phyloP scores from a whole-genome alignment of 1,140 invertebrate species.

The Latrodectus geometricus region DNA sequence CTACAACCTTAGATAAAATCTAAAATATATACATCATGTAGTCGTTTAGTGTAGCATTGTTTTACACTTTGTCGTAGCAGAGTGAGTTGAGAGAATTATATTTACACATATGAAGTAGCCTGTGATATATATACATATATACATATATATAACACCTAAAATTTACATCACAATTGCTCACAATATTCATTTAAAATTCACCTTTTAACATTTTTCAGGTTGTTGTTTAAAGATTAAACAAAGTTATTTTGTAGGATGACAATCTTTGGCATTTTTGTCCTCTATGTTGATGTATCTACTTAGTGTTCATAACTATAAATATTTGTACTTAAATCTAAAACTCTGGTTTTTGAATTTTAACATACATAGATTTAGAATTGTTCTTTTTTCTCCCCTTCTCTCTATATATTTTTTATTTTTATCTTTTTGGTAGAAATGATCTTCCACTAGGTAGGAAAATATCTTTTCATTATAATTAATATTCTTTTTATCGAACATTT shows the following conservation, averaged over 20 bases:
- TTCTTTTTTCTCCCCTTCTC: conserved; percentile 14
- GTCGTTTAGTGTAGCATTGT: conserved; percentile 51
- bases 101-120: conserved; percentile 62
- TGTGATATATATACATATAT: conserved; percentile 62
- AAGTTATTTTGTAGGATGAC: conserved; percentile 62
- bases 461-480: conserved; percentile 54
- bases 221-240: conserved; percentile 57
- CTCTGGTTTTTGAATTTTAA: conserved; percentile 45
- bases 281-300: conserved; percentile 61
- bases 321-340: conserved; percentile 58
- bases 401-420: background rate
- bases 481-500: conserved; percentile 42
- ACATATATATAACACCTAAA: conserved; percentile 61
- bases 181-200: conserved; percentile 60
- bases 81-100: conserved; percentile 62
- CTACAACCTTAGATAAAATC: conserved; percentile 50
- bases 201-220: conserved; percentile 59
- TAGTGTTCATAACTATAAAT: conserved; percentile 61
- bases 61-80: conserved; percentile 57
- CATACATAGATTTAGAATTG: conserved; percentile 18
- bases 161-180: conserved; percentile 62
- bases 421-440: conserved; percentile 49
- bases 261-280: conserved; percentile 56
- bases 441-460: conserved; percentile 35
- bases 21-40: conserved; percentile 57